A percentile compares a stretch with the other conserved stretches of the same genome.
These are phyloP conservation scores for Anas acuta DNA, from an alignment of 2,797 vertebrate genomes.

Conservation along the genomic window DNA sequence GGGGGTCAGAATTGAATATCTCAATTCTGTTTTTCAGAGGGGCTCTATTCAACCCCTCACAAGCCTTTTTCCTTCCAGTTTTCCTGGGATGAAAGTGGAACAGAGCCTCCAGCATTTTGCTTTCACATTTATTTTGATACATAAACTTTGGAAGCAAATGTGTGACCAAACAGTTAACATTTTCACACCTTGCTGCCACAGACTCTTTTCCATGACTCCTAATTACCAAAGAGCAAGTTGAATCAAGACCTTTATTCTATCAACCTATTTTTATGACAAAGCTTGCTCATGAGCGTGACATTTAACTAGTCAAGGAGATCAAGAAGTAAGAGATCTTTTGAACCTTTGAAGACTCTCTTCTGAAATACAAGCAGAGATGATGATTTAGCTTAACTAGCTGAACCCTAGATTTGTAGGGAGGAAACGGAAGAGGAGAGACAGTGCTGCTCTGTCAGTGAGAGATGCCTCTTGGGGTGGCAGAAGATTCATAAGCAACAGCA, in stretches of 20 bases:
- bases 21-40: not conserved
- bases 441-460: fast-evolving
- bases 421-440: not conserved
- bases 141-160: not conserved
- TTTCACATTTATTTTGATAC: not conserved
- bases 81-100: not conserved
- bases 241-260: not conserved
- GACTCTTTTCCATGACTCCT: not conserved
- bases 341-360: not conserved
- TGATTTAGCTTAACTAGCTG: not conserved
- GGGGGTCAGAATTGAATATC: not conserved
- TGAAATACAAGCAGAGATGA: not conserved
- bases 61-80: not conserved
- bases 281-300: not conserved
- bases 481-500: not conserved
- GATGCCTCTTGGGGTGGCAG: not conserved
- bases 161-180: not conserved
- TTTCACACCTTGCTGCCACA: not conserved
- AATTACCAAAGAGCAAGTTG: not conserved
- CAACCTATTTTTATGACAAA: not conserved
- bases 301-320: not conserved
- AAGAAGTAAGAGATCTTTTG: not conserved
- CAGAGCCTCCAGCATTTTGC: not conserved
- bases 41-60: not conserved
- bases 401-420: not conserved